Evolutionary conservation across 2,888 invertebrate genomes (phyloP), one percentile per base, ranked within the genome.

Genomic region (Scaptomyza polygonia): DNA sequence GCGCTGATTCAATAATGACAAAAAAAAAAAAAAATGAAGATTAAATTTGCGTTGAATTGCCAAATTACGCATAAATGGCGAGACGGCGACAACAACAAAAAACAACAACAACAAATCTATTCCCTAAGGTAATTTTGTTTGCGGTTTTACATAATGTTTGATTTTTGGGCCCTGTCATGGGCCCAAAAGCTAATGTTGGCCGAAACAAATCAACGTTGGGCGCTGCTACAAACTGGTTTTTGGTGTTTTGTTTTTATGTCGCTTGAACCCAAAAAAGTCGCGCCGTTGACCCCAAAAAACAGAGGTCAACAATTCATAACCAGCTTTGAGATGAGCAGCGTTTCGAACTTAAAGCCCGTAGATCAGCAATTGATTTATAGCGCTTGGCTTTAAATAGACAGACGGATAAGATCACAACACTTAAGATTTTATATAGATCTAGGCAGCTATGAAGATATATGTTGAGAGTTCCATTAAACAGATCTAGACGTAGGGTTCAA

Each of bases 1-100:
- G 54, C 32, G 51, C 56, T 66, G 61, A 73, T 75, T 68, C 59
- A 72, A 72, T 71, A 58, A 51, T n/a, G 58, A 51, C 52, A 1
- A 12, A n/a, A 70, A 63, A 36, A 42, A n/a, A n/a, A n/a, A n/a
- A n/a, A n/a, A n/a, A n/a, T n/a, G n/a, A 71, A 67, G 2, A 25
- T 25, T 5, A 58, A 81, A 81, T 75, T 74, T 69, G 72, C 75
- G 79, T 64, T 64, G 72, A 67, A 73, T 74, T 73, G 77, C 59
- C 72, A 76, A 82, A 79, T 79, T 73, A 70, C 72, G 72, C 67
- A 81, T 80, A 71, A 71, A 77, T 49, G 68, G 25, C 64, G 51
- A 72, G 77, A 72, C 69, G 63, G 53, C 58, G 63, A 49, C 58
- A 56, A 14, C 54, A 58, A 32, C 32, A 32, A n/a, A 56, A 36